These are phyloP conservation scores for Drusus annulatus DNA, from an alignment of 1,140 invertebrate species.

Conservation along the genomic window DNA sequence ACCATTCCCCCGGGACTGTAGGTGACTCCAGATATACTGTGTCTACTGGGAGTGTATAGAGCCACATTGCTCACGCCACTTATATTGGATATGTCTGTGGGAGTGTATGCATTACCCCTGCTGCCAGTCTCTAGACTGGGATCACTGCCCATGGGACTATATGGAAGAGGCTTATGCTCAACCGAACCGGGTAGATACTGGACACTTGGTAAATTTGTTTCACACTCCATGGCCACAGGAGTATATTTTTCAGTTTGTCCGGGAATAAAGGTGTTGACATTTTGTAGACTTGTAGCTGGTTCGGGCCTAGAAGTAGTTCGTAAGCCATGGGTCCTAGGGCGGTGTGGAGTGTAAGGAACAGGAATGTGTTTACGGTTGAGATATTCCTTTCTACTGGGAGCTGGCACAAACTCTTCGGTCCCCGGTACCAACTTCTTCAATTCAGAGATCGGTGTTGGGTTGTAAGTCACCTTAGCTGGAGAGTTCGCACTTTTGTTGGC, in stretches of 20 bases:
- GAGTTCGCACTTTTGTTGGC: constrained; percentile 49
- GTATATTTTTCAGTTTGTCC: constrained; percentile 39
- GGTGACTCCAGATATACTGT: constrained; percentile 28
- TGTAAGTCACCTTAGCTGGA: constrained; percentile 65
- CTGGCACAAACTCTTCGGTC: constrained; percentile 59
- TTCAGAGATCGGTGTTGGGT: constrained; percentile 71
- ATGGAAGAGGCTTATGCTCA: constrained; percentile 63
- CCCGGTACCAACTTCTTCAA: constrained; percentile 65
- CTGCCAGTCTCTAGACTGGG: constrained; percentile 36
- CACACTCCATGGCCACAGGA: constrained; percentile 8
- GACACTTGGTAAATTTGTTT: constrained; percentile 44
- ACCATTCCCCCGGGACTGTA: constrained; percentile 42
- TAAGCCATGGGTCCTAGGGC: constrained; percentile 61
- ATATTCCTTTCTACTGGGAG: constrained; percentile 35
- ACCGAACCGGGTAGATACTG: constrained; percentile 66
- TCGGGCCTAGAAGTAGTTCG: constrained; percentile 1
- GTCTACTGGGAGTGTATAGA: constrained; percentile 36
- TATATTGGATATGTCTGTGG: constrained; percentile 37
- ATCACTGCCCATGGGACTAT: constrained; percentile 63
- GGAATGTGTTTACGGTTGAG: constrained; percentile 66
- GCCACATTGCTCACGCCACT: constrained; percentile 15
- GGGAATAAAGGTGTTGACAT: constrained; percentile 7
- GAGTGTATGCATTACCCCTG: constrained; percentile 20
- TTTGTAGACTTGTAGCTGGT: neutral
- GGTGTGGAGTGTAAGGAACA: constrained; percentile 69